Evolutionary conservation across 2,113 vertebrate species (phyloP), one percentile per base, ranked within the genome.

Genomic region (Anser brachyrhynchus): DNA sequence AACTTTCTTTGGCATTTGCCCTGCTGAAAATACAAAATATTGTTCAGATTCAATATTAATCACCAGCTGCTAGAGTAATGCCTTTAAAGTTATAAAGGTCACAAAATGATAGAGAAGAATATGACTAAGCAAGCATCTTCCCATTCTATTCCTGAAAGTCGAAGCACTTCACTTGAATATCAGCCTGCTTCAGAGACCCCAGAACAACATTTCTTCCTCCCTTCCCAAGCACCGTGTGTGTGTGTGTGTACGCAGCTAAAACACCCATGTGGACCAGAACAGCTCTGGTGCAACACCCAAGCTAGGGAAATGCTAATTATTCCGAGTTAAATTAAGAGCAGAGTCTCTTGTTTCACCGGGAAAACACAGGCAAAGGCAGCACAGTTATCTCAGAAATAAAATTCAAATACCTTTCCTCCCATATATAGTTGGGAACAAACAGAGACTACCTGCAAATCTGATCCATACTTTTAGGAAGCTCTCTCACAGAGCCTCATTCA

Each of bases 1-100:
- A 96, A 95, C 93, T 96, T 97, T 89, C 92, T 62, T 64, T 79
- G 74, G 95, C 58, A 41, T 90, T 84, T 89, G 76, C 87, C 84
- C 94, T 64, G 87, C 90, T 89, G 90, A 83, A 97, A 93, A 85
- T 31, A 93, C 59, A 67, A 84, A 97, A 84, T 70, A 92, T 58
- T 77, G 83, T 49, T 95, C 81, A 54, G 51, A 80, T 80, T 76
- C 61, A 61, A 4, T n/a, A 64, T 31, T 22, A 64, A 77, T 91
- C 89, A 74, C 69, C 39, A 39, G 74, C 74, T 72, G 78, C 55
- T 14, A 29, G 41, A 91, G 71, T 35, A 84, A 83, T 20, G 89
- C 59, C 67, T 77, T 79, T 64, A 33, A 67, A 95, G 87, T 61
- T 39, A 64, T 0, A 77, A 70, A 77, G 64, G 87, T 57, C 2